Conservation (phyloP, 2,113 vertebrate species). For the Ursus arctos region DNA sequence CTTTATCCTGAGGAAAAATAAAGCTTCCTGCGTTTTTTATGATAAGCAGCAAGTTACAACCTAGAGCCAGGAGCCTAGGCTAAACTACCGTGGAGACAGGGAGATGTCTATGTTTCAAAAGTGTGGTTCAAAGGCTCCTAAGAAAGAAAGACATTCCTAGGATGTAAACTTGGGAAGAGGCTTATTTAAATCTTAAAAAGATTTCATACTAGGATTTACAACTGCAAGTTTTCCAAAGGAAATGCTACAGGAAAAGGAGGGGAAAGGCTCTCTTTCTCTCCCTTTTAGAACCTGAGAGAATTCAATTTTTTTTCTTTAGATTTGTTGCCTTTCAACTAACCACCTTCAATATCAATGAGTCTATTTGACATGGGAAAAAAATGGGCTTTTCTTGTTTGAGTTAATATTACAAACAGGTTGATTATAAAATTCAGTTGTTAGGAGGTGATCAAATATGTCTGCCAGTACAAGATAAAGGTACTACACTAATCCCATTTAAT, state of each 20-base stretch:
- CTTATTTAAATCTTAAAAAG: neutral
- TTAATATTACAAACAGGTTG: slow-evolving; percentile 10
- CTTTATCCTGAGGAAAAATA: neutral
- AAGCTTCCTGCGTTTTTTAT: neutral
- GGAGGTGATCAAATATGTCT: neutral
- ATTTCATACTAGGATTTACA: neutral
- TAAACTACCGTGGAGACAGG: neutral
- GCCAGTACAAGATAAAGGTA: neutral
- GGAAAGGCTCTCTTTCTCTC: neutral
- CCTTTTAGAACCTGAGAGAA: neutral
- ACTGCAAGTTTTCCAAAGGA: slow-evolving; percentile 44
- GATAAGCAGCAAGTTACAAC: neutral
- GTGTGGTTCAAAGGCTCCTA: neutral
- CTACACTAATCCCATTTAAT: neutral
- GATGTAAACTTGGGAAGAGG: neutral
- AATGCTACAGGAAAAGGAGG: neutral
- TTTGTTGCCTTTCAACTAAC: slow-evolving; percentile 14
- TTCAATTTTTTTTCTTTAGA: neutral
- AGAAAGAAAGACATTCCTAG: neutral
- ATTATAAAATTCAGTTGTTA: slow-evolving; percentile 43
- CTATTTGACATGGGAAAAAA: neutral
- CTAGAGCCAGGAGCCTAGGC: neutral
- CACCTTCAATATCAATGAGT: neutral
- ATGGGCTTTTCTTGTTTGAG: neutral
- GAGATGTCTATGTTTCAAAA: neutral